Evolutionary conservation across 2,113 vertebrate genomes (phyloP), one percentile per base, ranked within the genome.

Genomic region (Cottus gobio): DNA sequence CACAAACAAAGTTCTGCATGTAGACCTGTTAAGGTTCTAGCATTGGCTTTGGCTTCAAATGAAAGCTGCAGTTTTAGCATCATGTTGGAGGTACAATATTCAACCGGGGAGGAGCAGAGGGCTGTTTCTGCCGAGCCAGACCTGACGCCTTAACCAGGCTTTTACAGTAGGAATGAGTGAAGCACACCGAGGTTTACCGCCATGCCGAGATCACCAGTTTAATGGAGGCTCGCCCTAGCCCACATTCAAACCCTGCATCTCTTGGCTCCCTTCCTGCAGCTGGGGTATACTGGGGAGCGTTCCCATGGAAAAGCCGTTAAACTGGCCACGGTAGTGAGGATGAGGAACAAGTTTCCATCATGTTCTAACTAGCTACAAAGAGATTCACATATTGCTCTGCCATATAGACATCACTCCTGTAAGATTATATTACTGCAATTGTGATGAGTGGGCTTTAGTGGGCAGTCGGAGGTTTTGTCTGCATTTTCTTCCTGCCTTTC

Each of bases 301-400:
- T 90, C 85, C 84, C 89, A 93, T 92, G 91, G 92, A 95, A 94
- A 94, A 93, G 85, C 89, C 84, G 78, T 94, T 92, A 93, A 93
- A 93, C 67, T 89, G 65, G 30, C 87, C 58, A 48, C 22, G 71
- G 90, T 85, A 78, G 34, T 79, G 16, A 83, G 64, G 83, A 90
- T 93, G 90, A 92, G 83, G 86, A 92, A 93, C 82, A 83, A 90
- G 79, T 94, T 93, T 94, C 94, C 93, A 92, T 91, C 89, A 75
- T 87, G 64, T 90, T 82, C 75, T 85, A 80, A 83, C 28, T 65
- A 60, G 64, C 73, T 63, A 63, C 61, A 82, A 75, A 72, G 65
- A 84, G 48, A 78, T 67, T 83, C 62, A 73, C 71, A 73, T 71
- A 76, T 82, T 85, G 48, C 24, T 39, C 65, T 80, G 34, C 77